Conservation (phyloP, 2,888 invertebrate genomes). For the Drosophila stalkeri region DNA sequence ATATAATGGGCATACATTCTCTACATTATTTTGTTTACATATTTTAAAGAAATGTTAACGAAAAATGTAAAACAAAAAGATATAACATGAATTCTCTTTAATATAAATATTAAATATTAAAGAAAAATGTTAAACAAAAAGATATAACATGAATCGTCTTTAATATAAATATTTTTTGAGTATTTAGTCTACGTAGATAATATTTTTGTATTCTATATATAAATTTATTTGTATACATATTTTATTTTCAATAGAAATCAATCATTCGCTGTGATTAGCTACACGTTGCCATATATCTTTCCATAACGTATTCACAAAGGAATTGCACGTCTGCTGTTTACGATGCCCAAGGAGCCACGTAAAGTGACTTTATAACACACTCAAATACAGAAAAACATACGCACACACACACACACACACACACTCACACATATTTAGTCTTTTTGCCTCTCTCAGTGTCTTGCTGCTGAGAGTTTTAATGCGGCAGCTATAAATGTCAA, state of each 20-base stretch:
- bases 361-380: conserved; percentile 58
- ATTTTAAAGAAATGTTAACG: too few relatives aligned
- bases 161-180: background rate
- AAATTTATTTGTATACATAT: background rate
- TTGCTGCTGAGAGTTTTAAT: conserved; percentile 62
- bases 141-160: too few relatives aligned
- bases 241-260: conserved; percentile 19
- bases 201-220: background rate
- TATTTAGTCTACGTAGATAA: background rate
- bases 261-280: conserved; percentile 42
- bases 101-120: background rate
- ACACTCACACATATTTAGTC: background rate
- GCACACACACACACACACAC: conserved; percentile 12
- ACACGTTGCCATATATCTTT: conserved; percentile 7
- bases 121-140: too few relatives aligned
- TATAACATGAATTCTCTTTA: background rate
- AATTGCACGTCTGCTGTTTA: conserved; percentile 33
- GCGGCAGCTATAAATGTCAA: conserved; percentile 74
- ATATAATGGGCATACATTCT: too few relatives aligned
- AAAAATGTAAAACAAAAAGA: too few relatives aligned
- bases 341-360: conserved; percentile 30
- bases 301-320: background rate
- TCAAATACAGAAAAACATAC: conserved; percentile 22
- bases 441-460: background rate
- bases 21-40: too few relatives aligned